These are phyloP conservation scores for Telmatochromis sp. DNA, from an alignment of 2,113 vertebrate species.

Conservation along the genomic window DNA sequence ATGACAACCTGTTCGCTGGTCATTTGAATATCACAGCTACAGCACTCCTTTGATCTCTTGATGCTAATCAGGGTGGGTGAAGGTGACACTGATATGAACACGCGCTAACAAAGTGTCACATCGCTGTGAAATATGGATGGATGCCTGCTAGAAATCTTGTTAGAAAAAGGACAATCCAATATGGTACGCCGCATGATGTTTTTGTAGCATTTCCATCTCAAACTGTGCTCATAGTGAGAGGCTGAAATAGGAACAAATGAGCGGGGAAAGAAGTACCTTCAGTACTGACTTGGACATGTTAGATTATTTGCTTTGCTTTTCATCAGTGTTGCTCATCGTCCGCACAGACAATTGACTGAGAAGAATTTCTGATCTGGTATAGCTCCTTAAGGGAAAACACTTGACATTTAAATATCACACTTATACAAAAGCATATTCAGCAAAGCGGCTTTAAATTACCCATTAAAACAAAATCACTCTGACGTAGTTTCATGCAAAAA, in stretches of 20 bases:
- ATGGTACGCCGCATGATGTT: neutral
- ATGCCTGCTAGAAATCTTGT: neutral
- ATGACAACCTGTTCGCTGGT: conserved; percentile 24
- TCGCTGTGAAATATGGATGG: conserved; percentile 2
- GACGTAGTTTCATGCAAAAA: neutral
- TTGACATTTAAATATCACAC: neutral
- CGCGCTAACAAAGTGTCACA: neutral
- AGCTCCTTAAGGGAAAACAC: neutral
- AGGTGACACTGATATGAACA: neutral
- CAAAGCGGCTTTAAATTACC: neutral
- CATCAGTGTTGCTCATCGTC: neutral
- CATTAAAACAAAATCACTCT: neutral
- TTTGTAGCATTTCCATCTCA: neutral
- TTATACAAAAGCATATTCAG: neutral
- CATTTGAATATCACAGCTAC: conserved; percentile 67
- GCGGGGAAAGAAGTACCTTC: neutral
- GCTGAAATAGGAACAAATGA: neutral
- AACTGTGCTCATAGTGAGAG: neutral
- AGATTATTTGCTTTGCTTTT: neutral
- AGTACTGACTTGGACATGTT: neutral
- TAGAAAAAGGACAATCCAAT: conserved; percentile 32
- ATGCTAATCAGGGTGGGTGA: conserved; percentile 56
- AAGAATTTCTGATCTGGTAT: neutral
- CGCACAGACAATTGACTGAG: neutral
- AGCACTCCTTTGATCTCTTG: conserved; percentile 56